These are phyloP conservation scores for Passer montanus DNA, from an alignment of 2,113 vertebrate species.

Conservation along the genomic window DNA sequence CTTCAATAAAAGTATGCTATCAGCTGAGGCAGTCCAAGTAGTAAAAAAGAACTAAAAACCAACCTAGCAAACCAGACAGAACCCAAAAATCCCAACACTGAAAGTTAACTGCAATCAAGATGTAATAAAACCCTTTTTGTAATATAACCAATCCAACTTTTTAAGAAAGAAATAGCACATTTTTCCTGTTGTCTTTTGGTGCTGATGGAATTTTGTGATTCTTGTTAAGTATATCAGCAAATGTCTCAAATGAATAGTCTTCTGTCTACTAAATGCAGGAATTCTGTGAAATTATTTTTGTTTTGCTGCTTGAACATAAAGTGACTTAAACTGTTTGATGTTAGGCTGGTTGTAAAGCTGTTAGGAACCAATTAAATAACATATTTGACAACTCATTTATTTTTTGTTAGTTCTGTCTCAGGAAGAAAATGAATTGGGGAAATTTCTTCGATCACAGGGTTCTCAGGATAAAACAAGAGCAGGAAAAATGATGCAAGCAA, in stretches of 20 bases:
- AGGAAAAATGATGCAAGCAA: constrained; percentile 99
- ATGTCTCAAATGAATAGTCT: constrained; percentile 28
- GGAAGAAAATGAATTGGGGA: constrained; percentile 96
- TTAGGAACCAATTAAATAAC: background rate
- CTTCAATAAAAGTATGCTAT: background rate
- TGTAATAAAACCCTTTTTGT: background rate
- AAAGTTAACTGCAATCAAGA: background rate
- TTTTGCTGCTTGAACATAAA: background rate
- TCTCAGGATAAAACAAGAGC: constrained; percentile 95
- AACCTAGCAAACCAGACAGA: background rate
- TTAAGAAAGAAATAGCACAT: constrained; percentile 3
- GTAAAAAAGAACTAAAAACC: background rate
- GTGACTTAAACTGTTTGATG: background rate
- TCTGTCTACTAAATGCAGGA: constrained; percentile 13
- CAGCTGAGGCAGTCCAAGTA: background rate
- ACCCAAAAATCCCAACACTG: background rate
- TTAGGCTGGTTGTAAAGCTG: background rate
- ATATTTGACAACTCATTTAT: constrained; percentile 37
- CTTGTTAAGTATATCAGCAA: constrained; percentile 37
- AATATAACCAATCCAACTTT: background rate
- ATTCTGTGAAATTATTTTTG: background rate
- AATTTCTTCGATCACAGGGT: constrained; percentile 93
- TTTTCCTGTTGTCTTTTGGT: constrained; percentile 9
- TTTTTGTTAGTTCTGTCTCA: constrained; percentile 88
- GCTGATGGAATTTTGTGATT: constrained; percentile 50